Evolutionary conservation across 2,888 invertebrate genomes (phyloP), one percentile per base, ranked within the genome.

Genomic region (Carterocephalus palaemon): DNA sequence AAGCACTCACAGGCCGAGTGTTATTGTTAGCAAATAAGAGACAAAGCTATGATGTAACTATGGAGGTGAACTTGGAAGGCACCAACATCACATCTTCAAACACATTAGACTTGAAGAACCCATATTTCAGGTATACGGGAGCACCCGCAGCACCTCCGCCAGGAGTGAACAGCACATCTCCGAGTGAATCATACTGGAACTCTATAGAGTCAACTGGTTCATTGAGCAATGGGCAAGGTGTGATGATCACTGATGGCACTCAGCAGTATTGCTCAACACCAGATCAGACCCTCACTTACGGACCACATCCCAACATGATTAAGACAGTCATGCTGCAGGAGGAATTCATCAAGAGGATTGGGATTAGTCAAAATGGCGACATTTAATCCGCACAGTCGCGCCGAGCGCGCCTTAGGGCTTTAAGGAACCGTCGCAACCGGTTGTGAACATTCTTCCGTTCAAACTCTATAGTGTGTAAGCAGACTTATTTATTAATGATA

Each of bases 31-130:
- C 98, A 7, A 99, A 99, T 78, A 95, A 96, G 79, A 91, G 97
- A 73, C 99, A 99, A 88, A 98, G 98, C 65, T 99, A 99, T 69
- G 99, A 99, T 86, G 98, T 99, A 2, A 97, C 98, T 8, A 98
- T 99, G 75, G 97, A 97, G 62, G 85, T 99, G 57, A 92, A 92
- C 58, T 90, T 98, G 49, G 97, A 97, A 72, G 97, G 97, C 23
- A 95, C 96, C 6, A 92, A 91, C 47, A 91, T 93, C 62, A 91
- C 93, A 49, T 61, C 62, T 8, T 92, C 92, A 52, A 99, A 99
- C 75, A 96, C 95, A 8, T 89, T 99, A 67, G 99, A 99, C 79
- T 88, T 99, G 64, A 99, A 99, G 88, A 99, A 99, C 85, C 98
- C 99, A 0, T 98, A 97, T 90, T 99, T 99, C 80, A 92, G 98